Base-by-base conservation (phyloP, 2,797 vertebrate species). In the Uromys caudimaculatus region DNA sequence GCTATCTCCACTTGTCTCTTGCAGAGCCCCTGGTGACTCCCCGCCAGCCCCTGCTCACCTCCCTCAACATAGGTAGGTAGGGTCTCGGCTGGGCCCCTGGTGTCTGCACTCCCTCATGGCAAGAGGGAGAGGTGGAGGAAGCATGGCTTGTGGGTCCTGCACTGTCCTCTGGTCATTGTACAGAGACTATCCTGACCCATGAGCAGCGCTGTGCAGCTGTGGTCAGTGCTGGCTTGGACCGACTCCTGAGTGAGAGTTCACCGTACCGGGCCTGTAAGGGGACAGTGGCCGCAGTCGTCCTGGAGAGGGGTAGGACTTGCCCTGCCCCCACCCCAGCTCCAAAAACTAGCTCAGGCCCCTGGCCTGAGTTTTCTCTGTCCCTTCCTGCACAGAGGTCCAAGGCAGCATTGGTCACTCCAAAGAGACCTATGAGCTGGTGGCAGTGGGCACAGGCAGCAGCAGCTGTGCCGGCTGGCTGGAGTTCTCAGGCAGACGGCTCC, bases 341-440 rank as follows among this genome's bases (percentile, higher is more conserved):
- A 29, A 10, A 62, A 50, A 24, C 56, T 24, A 8, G 27, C 1
- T 1, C 0, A 17, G 32, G 16, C 23, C n/a, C 76, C 76, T 69
- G 0, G 91, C 75, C 47, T 21, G 0, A 56, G 27, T 16, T 2
- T 1, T 41, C 24, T 69, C 32, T 38, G 24, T 64, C 24, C 14
- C 50, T 93, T 21, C 29, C 85, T 87, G 4, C 1, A 3, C 97
- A 98, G 98, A 98, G 95, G 86, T 97, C 35, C 81, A 47, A 0
- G 89, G 82, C 0, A 54, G 94, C 23, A 93, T 44, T 17, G 92
- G 83, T 56, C 21, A 89, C 0, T 23, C 87, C 93, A 94, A 93
- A 35, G 98, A 98, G 90, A 96, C 54, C 52, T 98, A 98, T 1
- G 91, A 98, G 89, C 91, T 98, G 86, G 98, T 98, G 67, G 98